Base-by-base conservation (phyloP, 2,797 vertebrate genomes). In the Danio tinwini region DNA sequence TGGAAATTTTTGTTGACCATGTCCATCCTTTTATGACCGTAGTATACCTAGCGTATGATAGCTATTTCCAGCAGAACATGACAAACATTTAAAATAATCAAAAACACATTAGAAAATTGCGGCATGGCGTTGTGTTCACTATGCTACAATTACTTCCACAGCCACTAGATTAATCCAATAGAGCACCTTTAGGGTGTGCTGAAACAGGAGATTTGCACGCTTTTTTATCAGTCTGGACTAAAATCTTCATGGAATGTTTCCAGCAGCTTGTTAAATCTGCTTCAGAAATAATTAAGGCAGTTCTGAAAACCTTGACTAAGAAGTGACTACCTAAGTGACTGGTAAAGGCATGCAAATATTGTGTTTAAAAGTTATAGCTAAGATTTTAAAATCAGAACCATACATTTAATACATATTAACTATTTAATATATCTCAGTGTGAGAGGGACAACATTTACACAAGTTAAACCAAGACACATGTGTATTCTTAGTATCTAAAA, bases 21-120 rank as follows among this genome's bases (percentile, higher is more conserved):
- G 52, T 77, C 58, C 47, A 77, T 77, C 49, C 49, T 74, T 78
- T 68, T 62, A 73, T 82, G 62, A 69, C 81, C 62, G 82, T 52
- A 59, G 9, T 69, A n/a, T 45, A 62, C 70, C 69, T 39, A 69
- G 69, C 63, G 70, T 83, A 71, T 83, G 71, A 83, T 70, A 55
- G 71, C 62, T 79, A 70, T 71, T 83, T 83, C 45, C 77, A 80
- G 82, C 82, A 83, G 64, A 52, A 74, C 50, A 49, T 5, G 50
- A 14, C 1, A 12, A 8, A 55, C 55, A 56, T n/a, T 4, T 56
- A 8, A 56, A 21, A 21, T 21, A 17, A 19, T 56, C 8, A 17
- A 17, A 11, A 56, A 21, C 55, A 29, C 29, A n/a, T 29, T 21
- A 21, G 17, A 56, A 11, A 8, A 19, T 19, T 56, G 29, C 29